Conservation (phyloP, 2,797 vertebrate species). For the Parauchenoglanis ngamensis region DNA sequence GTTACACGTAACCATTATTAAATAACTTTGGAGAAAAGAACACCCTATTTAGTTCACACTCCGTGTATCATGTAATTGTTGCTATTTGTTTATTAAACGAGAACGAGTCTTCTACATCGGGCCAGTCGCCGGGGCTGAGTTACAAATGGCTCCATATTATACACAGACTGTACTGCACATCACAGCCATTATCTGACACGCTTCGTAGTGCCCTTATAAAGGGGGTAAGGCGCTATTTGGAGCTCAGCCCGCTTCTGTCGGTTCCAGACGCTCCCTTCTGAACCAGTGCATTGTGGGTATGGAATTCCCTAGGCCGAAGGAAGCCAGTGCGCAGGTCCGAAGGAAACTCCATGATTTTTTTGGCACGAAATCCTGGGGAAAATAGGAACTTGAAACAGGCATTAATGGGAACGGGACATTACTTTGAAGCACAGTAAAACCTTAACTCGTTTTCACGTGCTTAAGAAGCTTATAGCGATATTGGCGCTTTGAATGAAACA, state of each 20-base stretch:
- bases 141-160: neutral
- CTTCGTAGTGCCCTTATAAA: neutral
- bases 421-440: constrained; percentile 35
- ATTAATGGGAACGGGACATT: constrained; percentile 68
- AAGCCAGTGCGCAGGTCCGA: constrained; percentile 78
- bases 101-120: neutral
- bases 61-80: neutral
- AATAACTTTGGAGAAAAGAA: neutral
- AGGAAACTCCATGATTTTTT: constrained; percentile 89
- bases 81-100: neutral
- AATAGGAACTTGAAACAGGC: constrained; percentile 77
- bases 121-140: neutral
- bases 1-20: neutral
- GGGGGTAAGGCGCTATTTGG: neutral
- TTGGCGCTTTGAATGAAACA: constrained; percentile 52
- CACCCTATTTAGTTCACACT: neutral
- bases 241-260: neutral
- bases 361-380: constrained; percentile 78
- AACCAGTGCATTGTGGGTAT: constrained; percentile 68
- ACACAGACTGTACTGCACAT: neutral
- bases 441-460: constrained; percentile 52
- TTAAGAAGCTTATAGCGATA: constrained; percentile 41
- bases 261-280: constrained; percentile 38
- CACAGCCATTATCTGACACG: neutral
- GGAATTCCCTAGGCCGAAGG: constrained; percentile 79